Evolutionary conservation across 2,888 invertebrate species (phyloP).

Genomic region (Gortyna flavago): DNA sequence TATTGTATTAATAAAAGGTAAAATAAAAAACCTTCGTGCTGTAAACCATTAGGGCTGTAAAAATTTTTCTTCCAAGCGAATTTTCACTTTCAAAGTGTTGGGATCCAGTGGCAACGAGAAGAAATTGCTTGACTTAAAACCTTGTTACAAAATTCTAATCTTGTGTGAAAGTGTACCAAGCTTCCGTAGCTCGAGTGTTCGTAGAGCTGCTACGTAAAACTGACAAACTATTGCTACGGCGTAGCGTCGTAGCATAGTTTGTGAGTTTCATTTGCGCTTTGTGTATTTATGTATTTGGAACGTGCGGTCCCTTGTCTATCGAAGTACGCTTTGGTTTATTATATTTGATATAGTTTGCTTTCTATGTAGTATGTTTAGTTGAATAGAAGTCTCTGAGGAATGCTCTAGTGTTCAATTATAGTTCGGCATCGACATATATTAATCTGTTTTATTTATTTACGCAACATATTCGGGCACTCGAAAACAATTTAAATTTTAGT

Average conservation of each 20-base stretch:
- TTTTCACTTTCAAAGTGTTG: slow-evolving; percentile 51
- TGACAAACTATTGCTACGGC: slow-evolving; percentile 33
- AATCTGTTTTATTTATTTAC: neutral
- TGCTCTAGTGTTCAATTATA: slow-evolving; percentile 5
- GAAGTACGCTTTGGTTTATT: slow-evolving; percentile 30
- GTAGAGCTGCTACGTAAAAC: slow-evolving; percentile 41
- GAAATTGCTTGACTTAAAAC: slow-evolving; percentile 26
- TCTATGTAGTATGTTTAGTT: slow-evolving; percentile 17
- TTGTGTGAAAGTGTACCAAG: slow-evolving; percentile 12
- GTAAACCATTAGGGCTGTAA: slow-evolving; percentile 60
- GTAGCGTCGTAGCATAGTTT: slow-evolving; percentile 40
- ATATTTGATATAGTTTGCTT: slow-evolving; percentile 12
- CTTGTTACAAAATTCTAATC: slow-evolving; percentile 31
- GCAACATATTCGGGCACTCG: neutral
- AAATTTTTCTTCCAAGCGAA: slow-evolving; percentile 66
- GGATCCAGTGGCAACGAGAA: slow-evolving; percentile 28
- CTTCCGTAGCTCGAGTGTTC: slow-evolving; percentile 28
- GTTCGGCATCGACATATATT: neutral
- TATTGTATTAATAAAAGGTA: slow-evolving; percentile 35
- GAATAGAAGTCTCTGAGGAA: slow-evolving; percentile 3
- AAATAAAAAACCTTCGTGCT: slow-evolving; percentile 58
- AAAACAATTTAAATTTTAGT: neutral
- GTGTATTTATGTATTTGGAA: slow-evolving; percentile 43
- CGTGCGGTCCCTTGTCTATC: slow-evolving; percentile 43
- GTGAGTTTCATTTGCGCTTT: slow-evolving; percentile 39